Evolutionary conservation across 2,888 invertebrate species (phyloP), one percentile per base, ranked within the genome.

Genomic region (Orthosia gracilis): DNA sequence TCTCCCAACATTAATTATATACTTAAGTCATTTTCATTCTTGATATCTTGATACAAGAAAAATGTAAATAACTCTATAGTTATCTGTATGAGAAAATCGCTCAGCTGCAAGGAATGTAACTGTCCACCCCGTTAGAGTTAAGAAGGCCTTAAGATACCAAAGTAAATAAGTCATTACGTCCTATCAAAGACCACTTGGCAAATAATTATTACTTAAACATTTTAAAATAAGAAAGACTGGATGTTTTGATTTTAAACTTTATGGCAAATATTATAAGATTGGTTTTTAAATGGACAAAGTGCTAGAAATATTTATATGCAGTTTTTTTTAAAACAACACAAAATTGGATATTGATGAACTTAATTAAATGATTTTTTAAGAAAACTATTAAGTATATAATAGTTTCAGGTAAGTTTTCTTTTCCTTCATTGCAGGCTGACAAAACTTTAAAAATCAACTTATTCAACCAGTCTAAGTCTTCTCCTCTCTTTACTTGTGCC

Each of bases 61-160:
- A 26, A n/a, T 47, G 5, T 45, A 62, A 69, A 69, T 75, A 50
- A 31, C 49, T 59, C 4, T 17, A n/a, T n/a, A 0, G 3, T 21
- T 55, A 77, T 78, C 73, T 78, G n/a, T 17, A 59, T 83, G 82
- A 55, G 76, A 83, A 71, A 49, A 63, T 26, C 74, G 3, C 31
- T 15, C 47, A 31, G n/a, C 50, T 54, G 31, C 52, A 62, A 62
- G 62, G 82, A 82, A 82, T 82, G 82, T 72, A 66, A 69, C 82
- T 82, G 79, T 72, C 78, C 55, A 76, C 76, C 62, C 65, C 40
- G 64, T 62, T 76, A 70, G 23, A 69, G 54, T 54, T 73, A 76
- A 17, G 65, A 52, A 31, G 26, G 65, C 69, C 68, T 83, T 80
- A 83, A 80, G 80, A 59, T 82, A 76, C 71, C 26, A 52, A 50